phyloP scores from a whole-genome alignment of 2,113 vertebrate genomes.

The Ivindomyrus marchei region DNA sequence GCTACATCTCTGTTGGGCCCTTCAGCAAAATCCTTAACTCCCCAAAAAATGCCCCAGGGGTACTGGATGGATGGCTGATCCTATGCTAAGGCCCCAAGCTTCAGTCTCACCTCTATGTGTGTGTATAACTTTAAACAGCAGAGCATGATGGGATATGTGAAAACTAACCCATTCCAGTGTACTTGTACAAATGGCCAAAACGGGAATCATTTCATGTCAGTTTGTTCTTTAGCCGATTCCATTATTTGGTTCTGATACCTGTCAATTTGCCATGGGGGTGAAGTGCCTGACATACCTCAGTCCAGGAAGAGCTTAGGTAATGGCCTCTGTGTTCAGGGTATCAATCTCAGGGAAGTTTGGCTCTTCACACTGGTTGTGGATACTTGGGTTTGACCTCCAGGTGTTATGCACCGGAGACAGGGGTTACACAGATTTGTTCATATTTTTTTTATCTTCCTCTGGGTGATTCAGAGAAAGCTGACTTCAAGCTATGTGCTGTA shows the following conservation, averaged over 20 bases:
- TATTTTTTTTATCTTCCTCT: neutral
- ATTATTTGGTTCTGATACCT: neutral
- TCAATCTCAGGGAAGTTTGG: neutral
- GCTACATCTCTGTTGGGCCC: neutral
- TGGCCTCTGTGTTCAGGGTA: neutral
- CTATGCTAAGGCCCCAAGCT: neutral
- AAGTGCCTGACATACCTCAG: neutral
- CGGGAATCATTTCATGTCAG: neutral
- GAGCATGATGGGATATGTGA: neutral
- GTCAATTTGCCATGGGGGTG: neutral
- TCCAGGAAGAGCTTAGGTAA: neutral
- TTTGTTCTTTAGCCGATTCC: neutral
- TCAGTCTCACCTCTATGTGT: neutral
- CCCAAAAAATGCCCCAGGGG: neutral
- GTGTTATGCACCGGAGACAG: neutral
- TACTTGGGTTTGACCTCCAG: neutral
- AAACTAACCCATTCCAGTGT: neutral
- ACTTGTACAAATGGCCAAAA: neutral
- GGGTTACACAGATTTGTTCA: neutral
- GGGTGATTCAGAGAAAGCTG: neutral
- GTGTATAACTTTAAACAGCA: neutral
- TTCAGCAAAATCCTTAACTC: neutral
- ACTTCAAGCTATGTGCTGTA: neutral
- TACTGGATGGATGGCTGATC: neutral
- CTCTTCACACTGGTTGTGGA: neutral